Base-by-base conservation (phyloP, 2,113 vertebrate genomes). In the Todiramphus chloris region DNA sequence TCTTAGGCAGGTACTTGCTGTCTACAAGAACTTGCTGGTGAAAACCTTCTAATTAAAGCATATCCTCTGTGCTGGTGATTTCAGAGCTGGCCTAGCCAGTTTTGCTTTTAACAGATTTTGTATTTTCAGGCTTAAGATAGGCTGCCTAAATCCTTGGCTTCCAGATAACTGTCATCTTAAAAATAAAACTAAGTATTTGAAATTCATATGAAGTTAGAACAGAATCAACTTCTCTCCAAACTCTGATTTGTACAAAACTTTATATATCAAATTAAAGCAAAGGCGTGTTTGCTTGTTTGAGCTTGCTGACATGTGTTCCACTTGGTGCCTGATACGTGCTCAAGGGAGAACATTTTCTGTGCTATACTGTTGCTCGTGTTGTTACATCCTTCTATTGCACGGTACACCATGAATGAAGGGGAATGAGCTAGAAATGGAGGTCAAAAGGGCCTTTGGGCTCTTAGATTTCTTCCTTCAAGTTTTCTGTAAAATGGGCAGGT, bases 121-220 rank as follows among this genome's bases (percentile, higher is more conserved):
- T 94, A 78, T 94, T 94, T 95, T 80, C 81, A 82, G 77, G 37
- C 81, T 72, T 66, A 89, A 62, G 94, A 83, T 72, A 74, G 80
- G 31, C 63, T 93, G 69, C 55, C 77, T 81, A 74, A 94, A 59
- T 79, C 70, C 87, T 79, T 90, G 89, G 70, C 74, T 94, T 41
- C 63, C 75, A 82, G 81, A 87, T 92, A 95, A 69, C 70, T 82
- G 75, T 89, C 1, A 0, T 73, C 85, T 94, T 94, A 92, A 91
- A 97, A 92, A 94, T 84, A 96, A 96, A 96, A 48, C 43, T 4
- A 66, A 88, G 72, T 83, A 78, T 89, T 94, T 92, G 87, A 95
- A 96, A 94, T 94, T 95, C 95, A 91, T 84, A 60, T 72, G 77
- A 92, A 91, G 69, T 79, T 72, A 63, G 77, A 89, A 83, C 43